Evolutionary conservation across 2,888 invertebrate species (phyloP).

Genomic region (Lasioglossum villosulum): DNA sequence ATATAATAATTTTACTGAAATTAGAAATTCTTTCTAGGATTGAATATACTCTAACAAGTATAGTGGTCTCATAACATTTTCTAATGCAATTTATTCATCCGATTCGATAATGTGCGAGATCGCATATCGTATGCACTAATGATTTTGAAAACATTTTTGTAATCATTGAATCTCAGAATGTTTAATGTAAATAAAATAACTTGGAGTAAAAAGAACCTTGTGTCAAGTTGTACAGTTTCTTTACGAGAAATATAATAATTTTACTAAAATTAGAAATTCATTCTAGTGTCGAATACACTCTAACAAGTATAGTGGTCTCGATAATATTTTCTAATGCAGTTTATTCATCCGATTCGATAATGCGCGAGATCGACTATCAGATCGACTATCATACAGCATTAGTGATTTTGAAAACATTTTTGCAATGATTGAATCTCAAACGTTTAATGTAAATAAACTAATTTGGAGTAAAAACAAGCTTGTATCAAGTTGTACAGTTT

Average conservation of each 20-base stretch:
- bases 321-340: not conserved
- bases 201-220: no score
- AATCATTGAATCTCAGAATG: not conserved
- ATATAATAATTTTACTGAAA: no score
- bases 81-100: not conserved
- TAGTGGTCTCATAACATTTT: not conserved
- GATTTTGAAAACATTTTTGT: not conserved
- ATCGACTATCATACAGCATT: not conserved
- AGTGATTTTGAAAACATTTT: not conserved
- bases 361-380: not conserved
- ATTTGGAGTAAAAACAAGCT: no score
- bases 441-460: not conserved
- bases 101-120: no score
- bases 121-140: not conserved
- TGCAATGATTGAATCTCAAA: not conserved
- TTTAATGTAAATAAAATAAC: no score
- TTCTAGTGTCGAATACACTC: not conserved
- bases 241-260: no score
- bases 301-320: not conserved
- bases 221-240: no score
- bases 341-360: no score
- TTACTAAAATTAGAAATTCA: not conserved
- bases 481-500: no score
- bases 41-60: no score
- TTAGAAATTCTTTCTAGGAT: not conserved